Conservation (phyloP, 2,888 invertebrate genomes). For the Timandra comae region DNA sequence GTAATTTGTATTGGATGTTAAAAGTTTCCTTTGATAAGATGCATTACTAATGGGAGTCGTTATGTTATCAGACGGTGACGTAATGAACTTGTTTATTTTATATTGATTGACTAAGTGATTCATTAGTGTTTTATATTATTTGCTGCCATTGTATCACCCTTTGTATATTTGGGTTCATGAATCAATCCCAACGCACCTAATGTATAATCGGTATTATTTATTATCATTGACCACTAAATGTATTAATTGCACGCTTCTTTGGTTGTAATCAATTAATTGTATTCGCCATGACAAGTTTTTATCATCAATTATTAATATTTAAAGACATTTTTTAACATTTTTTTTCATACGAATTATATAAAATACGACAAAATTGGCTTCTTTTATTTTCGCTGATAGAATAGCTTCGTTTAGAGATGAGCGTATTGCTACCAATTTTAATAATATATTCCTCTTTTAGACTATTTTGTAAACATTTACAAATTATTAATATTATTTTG, state of each 20-base stretch:
- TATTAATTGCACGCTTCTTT: slow-evolving; percentile 33
- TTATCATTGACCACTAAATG: slow-evolving; percentile 19
- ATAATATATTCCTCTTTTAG: background rate
- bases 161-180: slow-evolving; percentile 16
- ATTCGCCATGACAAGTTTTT: slow-evolving; percentile 52
- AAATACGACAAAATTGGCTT: slow-evolving; percentile 47
- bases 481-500: background rate
- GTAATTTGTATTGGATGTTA: slow-evolving; percentile 1
- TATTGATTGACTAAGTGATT: slow-evolving; percentile 8
- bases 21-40: too few species aligned
- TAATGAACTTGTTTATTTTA: too few species aligned
- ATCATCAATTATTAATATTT: slow-evolving; percentile 51
- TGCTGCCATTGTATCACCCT: slow-evolving; percentile 26
- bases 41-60: too few species aligned
- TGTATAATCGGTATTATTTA: slow-evolving; percentile 19
- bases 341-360: slow-evolving; percentile 72
- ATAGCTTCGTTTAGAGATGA: background rate
- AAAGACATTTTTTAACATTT: slow-evolving; percentile 70
- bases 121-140: slow-evolving; percentile 16
- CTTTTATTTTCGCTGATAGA: slow-evolving; percentile 22
- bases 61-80: too few species aligned
- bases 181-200: slow-evolving; percentile 12
- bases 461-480: background rate
- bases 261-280: slow-evolving; percentile 42
- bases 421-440: background rate